Evolutionary conservation across 2,888 invertebrate species (phyloP).

Genomic region (Aspidiotus destructor): DNA sequence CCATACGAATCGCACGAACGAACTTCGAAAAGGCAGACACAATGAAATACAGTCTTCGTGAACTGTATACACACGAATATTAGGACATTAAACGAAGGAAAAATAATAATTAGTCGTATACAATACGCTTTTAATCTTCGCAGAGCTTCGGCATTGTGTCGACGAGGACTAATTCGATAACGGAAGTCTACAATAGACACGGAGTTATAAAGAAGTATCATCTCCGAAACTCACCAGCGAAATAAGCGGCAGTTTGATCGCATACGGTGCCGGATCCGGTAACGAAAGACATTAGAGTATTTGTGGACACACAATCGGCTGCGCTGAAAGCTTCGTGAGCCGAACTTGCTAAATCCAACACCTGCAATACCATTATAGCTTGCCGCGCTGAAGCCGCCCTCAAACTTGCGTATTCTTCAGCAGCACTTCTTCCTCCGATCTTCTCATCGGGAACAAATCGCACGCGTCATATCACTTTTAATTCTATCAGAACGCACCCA

Average conservation of each 20-base stretch:
- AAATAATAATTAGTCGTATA: slow-evolving; percentile 1
- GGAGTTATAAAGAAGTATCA: too few species aligned
- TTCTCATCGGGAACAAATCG: slow-evolving; percentile 1
- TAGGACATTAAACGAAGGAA: not conserved
- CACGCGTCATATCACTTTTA: not conserved
- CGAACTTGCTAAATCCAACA: slow-evolving; percentile 52
- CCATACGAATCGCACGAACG: too few species aligned
- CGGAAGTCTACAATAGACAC: not conserved
- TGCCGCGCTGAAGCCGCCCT: not conserved
- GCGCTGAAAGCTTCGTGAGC: slow-evolving; percentile 59
- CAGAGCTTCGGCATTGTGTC: too few species aligned
- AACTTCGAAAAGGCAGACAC: too few species aligned
- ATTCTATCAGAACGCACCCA: not conserved
- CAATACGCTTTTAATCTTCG: too few species aligned
- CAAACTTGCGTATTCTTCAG: too few species aligned
- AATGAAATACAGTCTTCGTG: not conserved
- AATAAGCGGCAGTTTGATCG: slow-evolving; percentile 24
- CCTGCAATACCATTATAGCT: slow-evolving; percentile 60
- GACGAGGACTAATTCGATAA: slow-evolving; percentile 1
- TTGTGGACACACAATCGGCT: slow-evolving; percentile 43
- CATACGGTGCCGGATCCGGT: slow-evolving; percentile 21
- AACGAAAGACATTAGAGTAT: slow-evolving; percentile 25
- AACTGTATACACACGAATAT: slow-evolving; percentile 1
- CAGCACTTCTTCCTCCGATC: too few species aligned
- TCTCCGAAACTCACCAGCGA: slow-evolving; percentile 9